A percentile compares a stretch with the other conserved stretches of the same genome.
phyloP scores from a whole-genome alignment of 2,113 vertebrate species.

The Laterallus jamaicensis region DNA sequence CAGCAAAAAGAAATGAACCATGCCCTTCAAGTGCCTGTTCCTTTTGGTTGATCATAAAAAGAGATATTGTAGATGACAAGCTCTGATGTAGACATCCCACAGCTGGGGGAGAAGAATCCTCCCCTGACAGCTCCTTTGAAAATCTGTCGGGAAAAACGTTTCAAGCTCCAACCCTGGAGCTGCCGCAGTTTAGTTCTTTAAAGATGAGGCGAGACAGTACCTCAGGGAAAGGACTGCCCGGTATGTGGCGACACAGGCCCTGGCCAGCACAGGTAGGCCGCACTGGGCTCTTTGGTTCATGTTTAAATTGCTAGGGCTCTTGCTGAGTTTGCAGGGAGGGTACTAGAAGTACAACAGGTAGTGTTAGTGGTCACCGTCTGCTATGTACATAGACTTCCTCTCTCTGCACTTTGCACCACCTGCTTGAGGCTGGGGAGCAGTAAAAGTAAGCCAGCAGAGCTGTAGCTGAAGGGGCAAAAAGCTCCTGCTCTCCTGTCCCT shows the following conservation, averaged over 20 bases:
- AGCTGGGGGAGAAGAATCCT: conserved; percentile 29
- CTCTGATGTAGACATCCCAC: conserved; percentile 18
- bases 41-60: conserved; percentile 17
- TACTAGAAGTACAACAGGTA: not conserved
- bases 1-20: conserved; percentile 48
- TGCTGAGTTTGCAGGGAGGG: not conserved
- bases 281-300: not conserved
- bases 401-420: not conserved
- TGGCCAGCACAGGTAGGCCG: not conserved
- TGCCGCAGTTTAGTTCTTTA: not conserved
- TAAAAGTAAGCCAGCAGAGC: not conserved
- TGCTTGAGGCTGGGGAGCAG: not conserved
- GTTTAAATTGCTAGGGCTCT: not conserved
- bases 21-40: conserved; percentile 36
- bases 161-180: not conserved
- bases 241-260: rapidly evolving
- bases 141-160: not conserved
- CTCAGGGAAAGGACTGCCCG: not conserved
- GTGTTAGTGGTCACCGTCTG: not conserved
- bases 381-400: rapidly evolving
- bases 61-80: conserved; percentile 40
- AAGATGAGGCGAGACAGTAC: not conserved
- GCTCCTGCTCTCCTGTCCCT: not conserved
- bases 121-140: conserved; percentile 18
- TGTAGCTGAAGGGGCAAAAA: not conserved